Percentiles rank a stretch among this genome's conserved stretches.
Conservation (phyloP, 2,797 vertebrate species). For the Helarctos malayanus region DNA sequence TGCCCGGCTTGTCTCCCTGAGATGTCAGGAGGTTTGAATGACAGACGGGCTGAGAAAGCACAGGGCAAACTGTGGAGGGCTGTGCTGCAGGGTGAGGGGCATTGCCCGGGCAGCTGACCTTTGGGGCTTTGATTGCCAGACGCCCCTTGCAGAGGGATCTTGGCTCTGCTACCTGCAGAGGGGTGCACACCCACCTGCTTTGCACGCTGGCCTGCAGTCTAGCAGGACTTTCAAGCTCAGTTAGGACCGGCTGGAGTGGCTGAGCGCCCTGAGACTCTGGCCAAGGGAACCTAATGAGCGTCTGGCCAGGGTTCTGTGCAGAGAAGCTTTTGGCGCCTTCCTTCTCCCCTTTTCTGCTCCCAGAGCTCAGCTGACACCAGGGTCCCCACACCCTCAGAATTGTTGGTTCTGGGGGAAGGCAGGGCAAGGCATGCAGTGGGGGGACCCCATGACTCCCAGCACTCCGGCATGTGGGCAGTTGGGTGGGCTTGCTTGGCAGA, state of each 20-base stretch:
- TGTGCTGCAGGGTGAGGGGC: neutral
- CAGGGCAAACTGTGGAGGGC: neutral
- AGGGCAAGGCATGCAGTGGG: neutral
- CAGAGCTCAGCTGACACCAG: neutral
- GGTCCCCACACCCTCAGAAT: neutral
- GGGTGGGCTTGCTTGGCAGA: neutral
- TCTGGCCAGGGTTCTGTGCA: neutral
- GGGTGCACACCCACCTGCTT: accelerated
- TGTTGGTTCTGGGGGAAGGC: too few species aligned
- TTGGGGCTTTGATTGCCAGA: accelerated
- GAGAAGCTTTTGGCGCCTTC: neutral
- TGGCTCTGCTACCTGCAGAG: neutral
- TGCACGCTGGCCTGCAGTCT: neutral
- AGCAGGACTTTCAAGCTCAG: neutral
- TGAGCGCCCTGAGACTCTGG: neutral
- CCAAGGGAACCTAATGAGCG: accelerated
- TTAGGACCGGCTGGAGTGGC: accelerated
- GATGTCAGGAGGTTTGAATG: neutral
- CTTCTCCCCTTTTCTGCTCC: neutral
- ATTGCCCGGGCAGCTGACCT: accelerated
- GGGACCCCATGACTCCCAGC: neutral
- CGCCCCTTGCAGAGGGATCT: accelerated
- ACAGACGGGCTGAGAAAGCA: neutral
- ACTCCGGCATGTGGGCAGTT: accelerated
- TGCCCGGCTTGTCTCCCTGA: neutral